phyloP scores from a whole-genome alignment of 2,888 invertebrate species.

The Drosophila anomalata region DNA sequence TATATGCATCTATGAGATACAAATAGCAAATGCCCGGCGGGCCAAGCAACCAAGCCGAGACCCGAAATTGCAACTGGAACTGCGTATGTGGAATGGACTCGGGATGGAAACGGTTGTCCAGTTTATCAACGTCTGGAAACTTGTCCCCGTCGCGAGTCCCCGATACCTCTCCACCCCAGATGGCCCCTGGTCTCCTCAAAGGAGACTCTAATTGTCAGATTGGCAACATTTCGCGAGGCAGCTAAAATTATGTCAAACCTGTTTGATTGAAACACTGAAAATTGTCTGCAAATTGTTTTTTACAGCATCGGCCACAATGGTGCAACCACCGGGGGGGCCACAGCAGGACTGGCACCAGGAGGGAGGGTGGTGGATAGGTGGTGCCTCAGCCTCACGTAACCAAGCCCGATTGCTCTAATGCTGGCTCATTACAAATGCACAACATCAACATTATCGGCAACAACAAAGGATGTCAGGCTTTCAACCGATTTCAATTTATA shows the following conservation, averaged over 20 bases:
- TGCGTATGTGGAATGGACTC: slow-evolving; percentile 26
- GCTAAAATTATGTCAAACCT: slow-evolving; percentile 71
- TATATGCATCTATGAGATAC: slow-evolving; percentile 59
- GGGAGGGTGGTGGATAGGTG: not conserved
- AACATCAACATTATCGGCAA: slow-evolving; percentile 40
- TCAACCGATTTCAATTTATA: slow-evolving; percentile 35
- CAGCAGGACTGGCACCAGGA: not conserved
- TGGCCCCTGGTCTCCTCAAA: not conserved
- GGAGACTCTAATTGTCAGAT: slow-evolving; percentile 30
- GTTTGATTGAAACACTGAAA: slow-evolving; percentile 63
- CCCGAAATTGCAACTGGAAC: slow-evolving; percentile 28
- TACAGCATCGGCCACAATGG: slow-evolving; percentile 56
- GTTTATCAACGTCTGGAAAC: slow-evolving; percentile 43
- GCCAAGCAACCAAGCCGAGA: slow-evolving; percentile 20
- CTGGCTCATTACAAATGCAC: slow-evolving; percentile 48
- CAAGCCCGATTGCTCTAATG: slow-evolving; percentile 47
- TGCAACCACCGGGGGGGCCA: slow-evolving; percentile 48
- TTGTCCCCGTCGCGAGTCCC: slow-evolving; percentile 8
- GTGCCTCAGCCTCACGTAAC: slow-evolving; percentile 24
- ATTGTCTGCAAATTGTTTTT: slow-evolving; percentile 47
- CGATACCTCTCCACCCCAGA: not conserved
- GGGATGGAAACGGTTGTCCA: slow-evolving; percentile 31
- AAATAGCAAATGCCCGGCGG: slow-evolving; percentile 47
- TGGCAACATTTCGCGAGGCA: slow-evolving; percentile 36
- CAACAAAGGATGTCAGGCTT: slow-evolving; percentile 35